phyloP scores from a whole-genome alignment of 2,797 vertebrate species.

The Thalassophryne amazonica region DNA sequence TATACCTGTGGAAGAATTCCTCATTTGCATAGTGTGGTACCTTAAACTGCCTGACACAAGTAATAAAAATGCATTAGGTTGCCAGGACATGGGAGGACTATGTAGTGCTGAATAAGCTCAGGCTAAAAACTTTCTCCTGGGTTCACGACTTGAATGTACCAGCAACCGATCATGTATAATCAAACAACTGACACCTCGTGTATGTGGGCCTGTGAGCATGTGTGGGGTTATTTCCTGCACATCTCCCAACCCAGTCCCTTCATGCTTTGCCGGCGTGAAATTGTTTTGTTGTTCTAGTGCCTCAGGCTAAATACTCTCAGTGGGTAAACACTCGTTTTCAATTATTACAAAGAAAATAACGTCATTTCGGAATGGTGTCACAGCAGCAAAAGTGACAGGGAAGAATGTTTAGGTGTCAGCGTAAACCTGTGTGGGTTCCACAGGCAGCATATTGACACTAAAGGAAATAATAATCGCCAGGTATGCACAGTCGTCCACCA shows the following conservation, averaged over 20 bases:
- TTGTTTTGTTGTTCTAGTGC: conserved; percentile 25
- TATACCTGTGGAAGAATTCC: conserved; percentile 61
- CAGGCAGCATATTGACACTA: conserved; percentile 28
- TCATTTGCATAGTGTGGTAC: conserved; percentile 73
- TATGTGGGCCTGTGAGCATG: too few relatives aligned
- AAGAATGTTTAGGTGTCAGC: conserved; percentile 9
- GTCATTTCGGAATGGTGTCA: conserved; percentile 15
- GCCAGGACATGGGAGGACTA: conserved; percentile 45
- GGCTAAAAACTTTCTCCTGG: conserved; percentile 55
- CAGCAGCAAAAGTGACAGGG: conserved; percentile 12
- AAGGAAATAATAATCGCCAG: conserved; percentile 53
- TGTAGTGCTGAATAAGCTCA: conserved; percentile 70
- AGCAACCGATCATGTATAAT: conserved; percentile 59
- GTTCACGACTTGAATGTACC: conserved; percentile 54
- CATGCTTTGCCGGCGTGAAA: conserved; percentile 5
- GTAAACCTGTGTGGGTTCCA: conserved; percentile 28
- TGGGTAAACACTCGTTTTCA: conserved; percentile 30
- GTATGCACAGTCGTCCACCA: conserved; percentile 31
- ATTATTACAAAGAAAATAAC: conserved; percentile 25
- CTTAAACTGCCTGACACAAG: conserved; percentile 69
- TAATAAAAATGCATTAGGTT: conserved; percentile 78
- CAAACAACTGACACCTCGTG: conserved; percentile 48
- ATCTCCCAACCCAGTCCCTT: conserved; percentile 13
- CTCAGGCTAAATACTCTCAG: conserved; percentile 19
- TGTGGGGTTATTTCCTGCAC: conserved; percentile 18